Conservation (phyloP, 1,140 invertebrate genomes). For the Macrotrachela quadricornifera region DNA sequence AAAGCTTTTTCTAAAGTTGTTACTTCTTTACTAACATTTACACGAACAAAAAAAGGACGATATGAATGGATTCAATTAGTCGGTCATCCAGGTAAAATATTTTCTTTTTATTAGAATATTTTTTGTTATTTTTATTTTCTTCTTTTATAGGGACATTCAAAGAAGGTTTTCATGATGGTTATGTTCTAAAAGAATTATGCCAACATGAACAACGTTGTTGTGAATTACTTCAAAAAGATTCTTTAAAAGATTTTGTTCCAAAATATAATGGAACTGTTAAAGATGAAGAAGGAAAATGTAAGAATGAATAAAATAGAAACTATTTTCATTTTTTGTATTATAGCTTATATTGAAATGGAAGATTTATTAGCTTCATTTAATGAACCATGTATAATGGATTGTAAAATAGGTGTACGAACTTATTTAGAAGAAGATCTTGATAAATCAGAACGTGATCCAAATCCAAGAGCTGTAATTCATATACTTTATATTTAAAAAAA, state of each 20-base stretch:
- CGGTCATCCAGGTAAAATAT: conserved; percentile 1
- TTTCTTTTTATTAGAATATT: too few relatives aligned
- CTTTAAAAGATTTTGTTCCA: conserved; percentile 1
- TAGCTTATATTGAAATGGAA: conserved; percentile 61
- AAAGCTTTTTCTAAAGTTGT: too few relatives aligned
- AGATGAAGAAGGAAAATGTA: neutral
- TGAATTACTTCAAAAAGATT: conserved; percentile 1
- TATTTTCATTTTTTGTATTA: neutral
- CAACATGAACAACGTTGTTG: neutral
- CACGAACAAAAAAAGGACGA: too few relatives aligned
- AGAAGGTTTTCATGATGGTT: conserved; percentile 1
- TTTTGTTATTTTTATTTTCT: neutral
- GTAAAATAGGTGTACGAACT: conserved; percentile 77
- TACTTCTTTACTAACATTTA: too few relatives aligned
- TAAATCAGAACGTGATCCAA: conserved; percentile 56
- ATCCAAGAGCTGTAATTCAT: conserved; percentile 40
- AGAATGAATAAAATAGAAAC: neutral
- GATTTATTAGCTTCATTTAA: conserved; percentile 71
- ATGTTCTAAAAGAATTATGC: neutral
- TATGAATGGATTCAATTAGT: conserved; percentile 8
- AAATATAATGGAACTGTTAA: conserved; percentile 1
- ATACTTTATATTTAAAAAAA: too few relatives aligned
- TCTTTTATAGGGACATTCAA: neutral
- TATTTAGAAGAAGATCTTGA: conserved; percentile 83
- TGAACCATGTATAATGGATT: conserved; percentile 81